Base-by-base conservation (phyloP, 2,888 invertebrate species). In the Meliscaeva auricollis region DNA sequence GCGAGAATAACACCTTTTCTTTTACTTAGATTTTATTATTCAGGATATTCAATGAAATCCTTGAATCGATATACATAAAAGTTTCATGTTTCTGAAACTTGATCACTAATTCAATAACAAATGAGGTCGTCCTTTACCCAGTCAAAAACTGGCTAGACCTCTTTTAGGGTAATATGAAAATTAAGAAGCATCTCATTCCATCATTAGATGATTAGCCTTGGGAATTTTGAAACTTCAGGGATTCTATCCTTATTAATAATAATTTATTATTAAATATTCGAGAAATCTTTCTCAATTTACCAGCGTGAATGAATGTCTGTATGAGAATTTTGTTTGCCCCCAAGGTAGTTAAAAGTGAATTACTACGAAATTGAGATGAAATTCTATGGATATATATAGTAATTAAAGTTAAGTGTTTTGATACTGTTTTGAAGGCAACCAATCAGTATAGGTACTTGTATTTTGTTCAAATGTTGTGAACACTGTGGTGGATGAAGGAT, bases 51-150 rank as follows among this genome's bases (percentile, higher is more conserved):
- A 56, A 56, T 56, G n/a, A 26, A 60, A 41, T 41, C 60, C n/a
- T 41, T 26, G 26, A 60, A 60, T 60, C 26, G 22, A 60, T n/a
- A n/a, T n/a, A n/a, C n/a, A n/a, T n/a, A 22, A 41, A 60, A 60
- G 32, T 17, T 56, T 26, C 9, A 8, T 41, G 26, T 15, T 13
- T 22, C 26, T 26, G 26, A 41, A 60, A 41, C 4, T 22, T 60
- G 22, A 60, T 60, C n/a, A 41, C 22, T 60, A 26, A 60, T 60
- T 60, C 22, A 60, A 41, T 41, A 44, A 26, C 9, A n/a, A 56
- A 44, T 44, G 20, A 60, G 60, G 60, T 60, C 41, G 41, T 9
- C 22, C 8, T 60, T 41, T 6, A 41, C 8, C 22, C 22, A 41
- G 8, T 1, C 38, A 17, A 6, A 35, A 56, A 35, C 0, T 56